A percentile compares a stretch with the other conserved stretches of the same genome.
These are phyloP conservation scores for Alethe diademata DNA, from an alignment of 2,113 vertebrate genomes.

Conservation along the genomic window DNA sequence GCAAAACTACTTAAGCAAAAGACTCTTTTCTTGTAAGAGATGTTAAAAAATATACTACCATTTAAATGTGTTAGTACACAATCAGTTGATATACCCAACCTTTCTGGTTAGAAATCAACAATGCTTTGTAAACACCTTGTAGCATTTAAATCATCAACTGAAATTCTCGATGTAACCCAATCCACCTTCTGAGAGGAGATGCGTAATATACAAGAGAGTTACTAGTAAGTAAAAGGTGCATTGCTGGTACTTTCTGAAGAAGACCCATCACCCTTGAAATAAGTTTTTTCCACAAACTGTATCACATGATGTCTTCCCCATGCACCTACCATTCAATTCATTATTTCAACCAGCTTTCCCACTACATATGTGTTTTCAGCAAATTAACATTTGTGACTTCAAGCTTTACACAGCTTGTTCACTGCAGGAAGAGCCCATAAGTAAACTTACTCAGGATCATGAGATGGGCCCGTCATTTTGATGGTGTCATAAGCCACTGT, in stretches of 20 bases:
- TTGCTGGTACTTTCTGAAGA: not conserved
- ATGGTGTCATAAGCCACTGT: accelerated
- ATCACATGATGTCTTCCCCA: too few relatives aligned
- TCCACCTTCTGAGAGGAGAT: not conserved
- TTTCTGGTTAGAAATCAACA: not conserved
- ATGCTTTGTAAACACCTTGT: not conserved
- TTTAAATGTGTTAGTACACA: not conserved
- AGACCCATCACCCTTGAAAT: not conserved
- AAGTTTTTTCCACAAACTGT: not conserved
- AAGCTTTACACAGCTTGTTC: not conserved
- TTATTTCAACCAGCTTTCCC: not conserved
- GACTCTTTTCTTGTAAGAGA: not conserved
- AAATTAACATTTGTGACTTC: not conserved
- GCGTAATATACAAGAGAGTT: not conserved
- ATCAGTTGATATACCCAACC: not conserved
- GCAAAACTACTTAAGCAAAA: not conserved
- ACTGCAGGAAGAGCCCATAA: not conserved
- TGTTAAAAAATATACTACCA: not conserved
- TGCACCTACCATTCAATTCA: not conserved
- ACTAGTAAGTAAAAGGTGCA: not conserved
- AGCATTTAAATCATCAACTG: not conserved
- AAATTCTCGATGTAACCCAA: not conserved
- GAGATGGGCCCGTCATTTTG: not conserved
- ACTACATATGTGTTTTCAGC: not conserved
- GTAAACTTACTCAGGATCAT: conserved; percentile 58